Evolutionary conservation across 1,140 invertebrate species (phyloP), one percentile per base, ranked within the genome.

Genomic region (Araneus ventricosus): DNA sequence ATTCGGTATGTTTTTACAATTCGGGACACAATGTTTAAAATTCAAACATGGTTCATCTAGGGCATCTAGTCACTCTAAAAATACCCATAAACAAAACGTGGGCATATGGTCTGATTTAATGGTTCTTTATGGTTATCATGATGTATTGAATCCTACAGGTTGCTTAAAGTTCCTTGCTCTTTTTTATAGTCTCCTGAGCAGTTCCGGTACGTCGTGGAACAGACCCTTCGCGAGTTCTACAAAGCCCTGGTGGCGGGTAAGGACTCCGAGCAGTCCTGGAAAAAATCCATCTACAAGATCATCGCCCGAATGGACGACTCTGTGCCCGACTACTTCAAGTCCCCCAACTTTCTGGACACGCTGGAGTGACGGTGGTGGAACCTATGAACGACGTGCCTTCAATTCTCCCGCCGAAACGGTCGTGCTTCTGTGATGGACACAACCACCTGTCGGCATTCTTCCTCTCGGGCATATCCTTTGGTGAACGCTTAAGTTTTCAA

Each of bases 241-340:
- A 98, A 98, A 95, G 98, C 99, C 93, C 98, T 99, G 95, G 97
- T 98, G 95, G 97, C 97, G 95, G 98, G 98, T 93, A 99, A 99
- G 96, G 99, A 99, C 96, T 96, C 97, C 39, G 99, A 99, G 96
- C 99, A 99, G 95, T 99, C 99, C 94, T 99, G 99, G 99, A 99
- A 99, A 96, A 99, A 99, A 96, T 97, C 98, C 94, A 99, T 99
- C 96, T 99, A 99, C 97, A 99, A 99, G 96, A 97, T 99, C 94
- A 99, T 99, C 95, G 99, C 99, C 94, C 97, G 99, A 95, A 96
- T 99, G 96, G 99, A 99, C 96, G 99, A 99, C 96, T 97, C 97
- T 67, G 98, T 99, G 94, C 99, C 99, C 92, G 99, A 99, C 95
- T 99, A 99, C 96, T 99, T 99, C 97, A 99, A 99, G 96, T 98